These are phyloP conservation scores for Dufourea novaeangliae DNA, from an alignment of 1,140 invertebrate species.

Conservation along the genomic window DNA sequence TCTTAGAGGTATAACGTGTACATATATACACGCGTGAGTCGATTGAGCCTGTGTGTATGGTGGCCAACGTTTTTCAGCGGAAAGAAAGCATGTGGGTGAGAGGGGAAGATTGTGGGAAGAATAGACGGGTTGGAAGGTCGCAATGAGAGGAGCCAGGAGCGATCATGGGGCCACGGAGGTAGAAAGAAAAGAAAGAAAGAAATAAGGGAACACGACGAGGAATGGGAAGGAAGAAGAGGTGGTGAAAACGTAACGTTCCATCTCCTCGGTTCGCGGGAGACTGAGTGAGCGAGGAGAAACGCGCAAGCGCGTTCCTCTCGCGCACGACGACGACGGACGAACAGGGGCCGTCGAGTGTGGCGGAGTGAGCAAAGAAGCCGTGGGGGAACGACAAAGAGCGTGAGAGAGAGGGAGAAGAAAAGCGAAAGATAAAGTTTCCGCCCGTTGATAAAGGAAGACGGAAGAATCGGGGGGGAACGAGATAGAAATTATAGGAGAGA, in stretches of 20 bases:
- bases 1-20: too few species aligned
- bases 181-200: background rate
- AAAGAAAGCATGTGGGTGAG: constrained; percentile 39
- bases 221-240: background rate
- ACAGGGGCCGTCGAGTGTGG: too few species aligned
- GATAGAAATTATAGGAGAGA: constrained; percentile 29
- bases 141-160: constrained; percentile 8
- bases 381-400: constrained; percentile 42
- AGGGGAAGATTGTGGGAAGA: constrained; percentile 3
- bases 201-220: background rate
- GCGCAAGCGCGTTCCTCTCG: constrained; percentile 38
- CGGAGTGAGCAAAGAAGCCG: constrained; percentile 41
- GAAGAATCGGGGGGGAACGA: constrained; percentile 38
- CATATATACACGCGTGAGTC: too few species aligned
- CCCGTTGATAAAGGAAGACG: constrained; percentile 4
- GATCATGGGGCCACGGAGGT: background rate
- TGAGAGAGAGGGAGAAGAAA: constrained; percentile 34
- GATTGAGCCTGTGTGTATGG: constrained; percentile 1
- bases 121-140: constrained; percentile 41
- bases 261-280: constrained; percentile 39
- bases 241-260: constrained; percentile 38
- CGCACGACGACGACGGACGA: constrained; percentile 15
- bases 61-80: constrained; percentile 11
- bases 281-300: constrained; percentile 21
- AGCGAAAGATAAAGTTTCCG: constrained; percentile 31